phyloP scores from a whole-genome alignment of 2,113 vertebrate genomes.

The Desmodus rotundus region DNA sequence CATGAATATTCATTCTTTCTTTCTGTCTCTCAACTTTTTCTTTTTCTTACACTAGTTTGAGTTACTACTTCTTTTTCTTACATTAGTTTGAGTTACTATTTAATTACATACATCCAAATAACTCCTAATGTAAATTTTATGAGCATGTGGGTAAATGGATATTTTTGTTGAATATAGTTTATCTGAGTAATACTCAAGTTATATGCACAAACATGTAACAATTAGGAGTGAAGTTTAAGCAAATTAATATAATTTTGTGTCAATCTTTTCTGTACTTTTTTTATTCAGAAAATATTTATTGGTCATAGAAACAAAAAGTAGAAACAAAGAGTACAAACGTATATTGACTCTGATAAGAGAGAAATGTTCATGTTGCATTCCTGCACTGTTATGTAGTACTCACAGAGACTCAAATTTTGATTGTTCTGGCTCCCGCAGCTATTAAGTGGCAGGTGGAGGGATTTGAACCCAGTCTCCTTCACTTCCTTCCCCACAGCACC shows the following conservation, averaged over 20 bases:
- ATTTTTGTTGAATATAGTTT: background rate
- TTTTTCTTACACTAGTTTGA: background rate
- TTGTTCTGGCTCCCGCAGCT: background rate
- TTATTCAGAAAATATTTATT: background rate
- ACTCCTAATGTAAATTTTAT: background rate
- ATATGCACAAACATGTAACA: background rate
- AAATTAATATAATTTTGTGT: background rate
- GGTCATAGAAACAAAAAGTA: background rate
- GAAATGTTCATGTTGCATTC: background rate
- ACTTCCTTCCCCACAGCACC: background rate
- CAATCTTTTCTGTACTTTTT: background rate
- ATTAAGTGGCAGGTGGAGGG: background rate
- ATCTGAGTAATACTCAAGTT: background rate
- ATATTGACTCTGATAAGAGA: background rate
- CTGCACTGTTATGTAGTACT: background rate
- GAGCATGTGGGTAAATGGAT: background rate
- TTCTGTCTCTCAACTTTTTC: background rate
- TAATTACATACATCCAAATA: background rate
- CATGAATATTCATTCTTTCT: background rate
- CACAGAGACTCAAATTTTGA: background rate
- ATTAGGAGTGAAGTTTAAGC: background rate
- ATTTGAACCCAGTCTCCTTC: background rate
- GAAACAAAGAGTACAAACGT: background rate
- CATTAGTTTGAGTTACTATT: background rate
- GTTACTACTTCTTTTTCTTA: background rate